Evolutionary conservation across 2,888 invertebrate species (phyloP), one percentile per base, ranked within the genome.

Genomic region (Entomobrya multifasciata): DNA sequence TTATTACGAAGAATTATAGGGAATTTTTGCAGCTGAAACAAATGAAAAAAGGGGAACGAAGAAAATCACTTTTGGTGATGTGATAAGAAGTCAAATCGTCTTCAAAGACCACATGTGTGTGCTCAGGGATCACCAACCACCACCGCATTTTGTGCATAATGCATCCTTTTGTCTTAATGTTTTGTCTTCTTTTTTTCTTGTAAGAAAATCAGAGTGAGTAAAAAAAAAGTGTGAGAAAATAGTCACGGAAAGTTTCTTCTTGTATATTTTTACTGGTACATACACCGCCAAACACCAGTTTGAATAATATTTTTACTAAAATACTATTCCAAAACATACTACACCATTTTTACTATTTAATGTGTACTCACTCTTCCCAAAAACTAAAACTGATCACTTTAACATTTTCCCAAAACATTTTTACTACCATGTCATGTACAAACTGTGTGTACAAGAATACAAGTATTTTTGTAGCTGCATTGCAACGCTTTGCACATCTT

Each of bases 201-300:
- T 8, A 25, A 60, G 70, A 70, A 70, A 47, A 44, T 22, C n/a
- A 81, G 27, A 81, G 57, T 62, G n/a, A n/a, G n/a, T n/a, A 67
- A 65, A 41, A 49, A 17, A n/a, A 30, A 62, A 74, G 82, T 82
- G 82, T 74, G 82, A 82, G 74, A 82, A 82, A 47, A n/a, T n/a
- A 77, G 60, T 55, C 44, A 57, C 22, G 41, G 82, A 82, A 74
- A 82, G n/a, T n/a, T 47, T 49, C 44, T 57, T 11, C 65, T 49
- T 74, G 17, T 74, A 55, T 81, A 72, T 82, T 72, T 82, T 74
- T 82, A n/a, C n/a, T n/a, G n/a, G n/a, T n/a, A n/a, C n/a, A n/a
- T n/a, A n/a, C n/a, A n/a, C n/a, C n/a, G n/a, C n/a, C n/a, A n/a
- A n/a, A n/a, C n/a, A n/a, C n/a, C n/a, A n/a, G n/a, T n/a, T n/a